Evolutionary conservation across 2,797 vertebrate genomes (phyloP), one percentile per base, ranked within the genome.

Genomic region (Thalassophryne amazonica): DNA sequence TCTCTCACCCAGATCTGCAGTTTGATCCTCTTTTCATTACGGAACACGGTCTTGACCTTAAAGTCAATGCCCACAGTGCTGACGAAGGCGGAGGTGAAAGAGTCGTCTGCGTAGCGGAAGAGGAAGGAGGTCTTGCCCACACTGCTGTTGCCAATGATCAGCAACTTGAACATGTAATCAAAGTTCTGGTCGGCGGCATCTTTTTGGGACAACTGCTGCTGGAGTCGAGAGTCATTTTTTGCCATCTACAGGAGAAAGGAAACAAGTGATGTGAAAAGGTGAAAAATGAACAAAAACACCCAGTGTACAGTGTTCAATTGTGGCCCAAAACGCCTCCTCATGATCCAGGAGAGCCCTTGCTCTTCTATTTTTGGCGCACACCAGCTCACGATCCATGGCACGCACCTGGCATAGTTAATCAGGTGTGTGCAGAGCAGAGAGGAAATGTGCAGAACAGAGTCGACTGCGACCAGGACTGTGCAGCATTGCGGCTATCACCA

Each of bases 1-100:
- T 24, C 7, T 69, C 93, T 80, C 91, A 98, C 97, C 97, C 96
- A 98, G 60, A 99, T 98, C 85, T 99, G 97, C 51, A 99, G 82
- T 81, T 99, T 99, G 89, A 99, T 98, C 87, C 95, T 92, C 87
- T 98, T 98, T 81, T 96, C 93, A 14, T 98, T 96, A 86, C 93
- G 96, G 89, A 95, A 98, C 47, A 98, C 95, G 0, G 97, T 99
- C 89, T 99, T 99, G 45, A 99, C 96, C 88, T 98, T 99, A 80
- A 99, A 99, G 91, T 99, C 97, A 1, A 99, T 98, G 63, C 97
- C 97, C 15, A 99, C 96, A 0, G 97, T 99, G 91, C 97, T 99
- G 77, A 98, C 94, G 1, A 97, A 99, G n/a, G 95, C 95, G 1
- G 96, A 97, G 2, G 95, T 98, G 73, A 97, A 99, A 54, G 95